Conservation (phyloP, 2,113 vertebrate genomes). For the Panurus biarmicus region DNA sequence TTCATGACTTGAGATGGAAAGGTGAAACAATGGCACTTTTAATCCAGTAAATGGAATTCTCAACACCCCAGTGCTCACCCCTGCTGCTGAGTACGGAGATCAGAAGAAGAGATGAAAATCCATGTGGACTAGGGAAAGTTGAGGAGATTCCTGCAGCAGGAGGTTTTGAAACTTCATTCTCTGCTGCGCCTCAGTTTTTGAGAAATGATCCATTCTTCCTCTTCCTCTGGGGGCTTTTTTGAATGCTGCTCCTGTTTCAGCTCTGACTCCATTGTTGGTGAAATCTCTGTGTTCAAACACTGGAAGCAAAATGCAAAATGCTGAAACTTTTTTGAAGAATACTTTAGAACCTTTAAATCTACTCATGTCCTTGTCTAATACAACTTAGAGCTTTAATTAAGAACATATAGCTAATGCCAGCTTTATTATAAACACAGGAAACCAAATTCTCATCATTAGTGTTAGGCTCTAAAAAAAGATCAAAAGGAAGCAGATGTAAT, state of each 20-base stretch:
- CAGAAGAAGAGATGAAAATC: neutral
- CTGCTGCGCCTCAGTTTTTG: neutral
- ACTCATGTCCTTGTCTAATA: neutral
- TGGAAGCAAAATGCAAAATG: neutral
- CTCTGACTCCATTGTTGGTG: neutral
- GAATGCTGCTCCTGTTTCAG: neutral
- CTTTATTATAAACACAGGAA: neutral
- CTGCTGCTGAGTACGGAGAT: neutral
- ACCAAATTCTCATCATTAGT: neutral
- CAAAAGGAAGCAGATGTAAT: neutral
- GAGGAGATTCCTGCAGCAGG: neutral
- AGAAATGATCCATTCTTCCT: neutral
- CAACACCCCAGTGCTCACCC: neutral
- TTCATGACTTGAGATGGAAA: neutral
- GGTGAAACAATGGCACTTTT: neutral
- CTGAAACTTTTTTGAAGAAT: neutral
- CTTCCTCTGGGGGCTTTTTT: neutral
- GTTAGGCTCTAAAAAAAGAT: neutral
- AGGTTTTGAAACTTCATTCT: neutral
- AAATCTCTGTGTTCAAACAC: neutral
- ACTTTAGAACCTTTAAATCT: neutral
- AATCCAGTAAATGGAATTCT: neutral
- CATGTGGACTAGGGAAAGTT: neutral
- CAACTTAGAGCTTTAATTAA: neutral
- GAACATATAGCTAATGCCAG: neutral